A percentile compares a stretch with the other conserved stretches of the same genome.
These are phyloP conservation scores for Lymantria dispar DNA, from an alignment of 2,888 invertebrate genomes.

Conservation along the genomic window DNA sequence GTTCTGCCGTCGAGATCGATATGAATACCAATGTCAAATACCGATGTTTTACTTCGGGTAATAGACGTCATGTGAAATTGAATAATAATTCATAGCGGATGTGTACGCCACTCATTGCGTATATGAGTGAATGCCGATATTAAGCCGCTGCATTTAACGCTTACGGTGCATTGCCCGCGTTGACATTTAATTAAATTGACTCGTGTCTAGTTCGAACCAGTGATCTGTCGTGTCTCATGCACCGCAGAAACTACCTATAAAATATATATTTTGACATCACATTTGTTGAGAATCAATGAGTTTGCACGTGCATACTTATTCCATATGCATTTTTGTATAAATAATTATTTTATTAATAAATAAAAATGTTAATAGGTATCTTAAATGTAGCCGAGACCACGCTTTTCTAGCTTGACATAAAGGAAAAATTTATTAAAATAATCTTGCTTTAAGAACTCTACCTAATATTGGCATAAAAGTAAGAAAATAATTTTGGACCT, in stretches of 20 bases:
- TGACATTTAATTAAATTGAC: conserved; percentile 75
- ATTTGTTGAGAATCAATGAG: neutral
- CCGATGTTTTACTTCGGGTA: conserved; percentile 8
- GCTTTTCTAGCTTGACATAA: no score
- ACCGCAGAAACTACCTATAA: conserved; percentile 9
- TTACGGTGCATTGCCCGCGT: conserved; percentile 56
- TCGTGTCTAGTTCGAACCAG: conserved; percentile 48
- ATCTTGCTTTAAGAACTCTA: no score
- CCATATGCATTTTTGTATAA: no score
- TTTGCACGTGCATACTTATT: no score
- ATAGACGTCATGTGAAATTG: conserved; percentile 13
- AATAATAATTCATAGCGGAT: conserved; percentile 33
- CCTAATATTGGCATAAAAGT: no score
- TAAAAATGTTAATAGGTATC: no score
- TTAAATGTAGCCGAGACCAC: no score
- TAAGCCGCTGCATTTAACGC: conserved; percentile 48
- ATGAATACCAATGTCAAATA: conserved; percentile 34
- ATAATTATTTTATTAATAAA: no score
- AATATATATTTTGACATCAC: neutral
- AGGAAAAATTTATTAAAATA: no score
- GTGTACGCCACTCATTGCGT: conserved; percentile 28
- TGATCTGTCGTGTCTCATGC: neutral
- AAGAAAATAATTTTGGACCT: no score
- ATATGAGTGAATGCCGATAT: conserved; percentile 50
- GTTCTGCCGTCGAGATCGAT: conserved; percentile 23